Conservation (phyloP, 2,888 invertebrate genomes). For the Stegana nigrithorax region DNA sequence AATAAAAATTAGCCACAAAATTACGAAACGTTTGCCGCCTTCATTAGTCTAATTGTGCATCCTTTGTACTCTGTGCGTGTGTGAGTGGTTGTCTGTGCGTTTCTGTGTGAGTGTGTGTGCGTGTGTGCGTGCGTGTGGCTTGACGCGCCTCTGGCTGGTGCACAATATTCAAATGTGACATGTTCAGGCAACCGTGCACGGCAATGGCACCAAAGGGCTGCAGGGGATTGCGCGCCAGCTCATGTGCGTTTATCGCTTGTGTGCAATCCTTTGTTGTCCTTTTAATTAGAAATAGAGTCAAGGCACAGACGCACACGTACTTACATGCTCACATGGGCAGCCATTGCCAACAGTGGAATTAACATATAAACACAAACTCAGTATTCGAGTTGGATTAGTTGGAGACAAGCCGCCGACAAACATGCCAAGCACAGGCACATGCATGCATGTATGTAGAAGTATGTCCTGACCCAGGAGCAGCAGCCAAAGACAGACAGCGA, state of each 20-base stretch:
- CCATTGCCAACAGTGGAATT: constrained; percentile 38
- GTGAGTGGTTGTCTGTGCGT: constrained; percentile 26
- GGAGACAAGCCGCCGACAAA: neutral
- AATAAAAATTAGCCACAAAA: constrained; percentile 49
- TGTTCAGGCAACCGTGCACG: constrained; percentile 5
- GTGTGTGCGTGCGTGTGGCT: constrained; percentile 15
- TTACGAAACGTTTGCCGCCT: constrained; percentile 52
- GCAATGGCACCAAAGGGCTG: neutral
- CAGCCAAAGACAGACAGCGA: neutral
- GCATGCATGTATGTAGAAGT: neutral
- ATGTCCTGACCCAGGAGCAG: neutral
- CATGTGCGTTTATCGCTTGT: constrained; percentile 14
- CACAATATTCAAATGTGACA: constrained; percentile 5
- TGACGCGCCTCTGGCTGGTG: neutral
- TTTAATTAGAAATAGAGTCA: constrained; percentile 51
- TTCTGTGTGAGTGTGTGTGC: constrained; percentile 5
- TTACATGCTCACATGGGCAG: constrained; percentile 31
- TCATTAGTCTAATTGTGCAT: constrained; percentile 56
- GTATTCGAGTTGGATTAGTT: constrained; percentile 25
- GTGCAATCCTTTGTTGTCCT: constrained; percentile 31
- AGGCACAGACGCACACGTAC: constrained; percentile 20
- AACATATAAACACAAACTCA: constrained; percentile 52
- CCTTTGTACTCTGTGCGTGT: constrained; percentile 27
- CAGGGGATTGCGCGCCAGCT: neutral
- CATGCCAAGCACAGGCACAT: neutral